These are phyloP conservation scores for Brachypodius melanocephalos DNA, from an alignment of 2,113 vertebrate species.

Conservation along the genomic window DNA sequence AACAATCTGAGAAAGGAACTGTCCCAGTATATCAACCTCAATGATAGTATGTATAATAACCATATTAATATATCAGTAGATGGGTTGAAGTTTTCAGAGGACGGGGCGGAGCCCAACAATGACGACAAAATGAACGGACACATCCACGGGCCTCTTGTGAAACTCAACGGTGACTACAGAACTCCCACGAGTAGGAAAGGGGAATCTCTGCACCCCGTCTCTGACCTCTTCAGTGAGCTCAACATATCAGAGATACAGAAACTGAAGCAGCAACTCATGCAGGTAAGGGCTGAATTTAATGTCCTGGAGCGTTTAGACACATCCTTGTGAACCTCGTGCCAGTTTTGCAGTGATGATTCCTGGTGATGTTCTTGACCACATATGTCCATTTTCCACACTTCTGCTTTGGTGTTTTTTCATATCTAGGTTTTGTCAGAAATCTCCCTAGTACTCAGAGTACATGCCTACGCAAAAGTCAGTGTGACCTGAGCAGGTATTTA, in stretches of 20 bases:
- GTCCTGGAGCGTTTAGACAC: not conserved
- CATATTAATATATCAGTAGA: constrained; percentile 92
- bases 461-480: not conserved
- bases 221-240: constrained; percentile 97
- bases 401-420: not conserved
- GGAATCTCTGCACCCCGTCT: constrained; percentile 85
- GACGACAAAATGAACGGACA: constrained; percentile 88
- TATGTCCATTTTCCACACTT: not conserved
- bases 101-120: constrained; percentile 78
- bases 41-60: constrained; percentile 87
- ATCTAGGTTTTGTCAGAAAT: not conserved
- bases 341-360: not conserved
- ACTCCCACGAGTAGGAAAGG: constrained; percentile 79
- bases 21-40: constrained; percentile 89
- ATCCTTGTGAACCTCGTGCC: not conserved
- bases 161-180: constrained; percentile 85
- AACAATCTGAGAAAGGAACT: constrained; percentile 94
- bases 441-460: not conserved
- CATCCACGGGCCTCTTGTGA: constrained; percentile 75
- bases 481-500: not conserved
- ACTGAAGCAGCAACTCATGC: constrained; percentile 94
- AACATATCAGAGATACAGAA: constrained; percentile 99
- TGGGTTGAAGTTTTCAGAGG: constrained; percentile 88
- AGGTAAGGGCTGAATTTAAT: constrained; percentile 76
- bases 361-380: rapidly evolving